Evolutionary conservation across 2,888 invertebrate species (phyloP).

Genomic region (Labia minor): DNA sequence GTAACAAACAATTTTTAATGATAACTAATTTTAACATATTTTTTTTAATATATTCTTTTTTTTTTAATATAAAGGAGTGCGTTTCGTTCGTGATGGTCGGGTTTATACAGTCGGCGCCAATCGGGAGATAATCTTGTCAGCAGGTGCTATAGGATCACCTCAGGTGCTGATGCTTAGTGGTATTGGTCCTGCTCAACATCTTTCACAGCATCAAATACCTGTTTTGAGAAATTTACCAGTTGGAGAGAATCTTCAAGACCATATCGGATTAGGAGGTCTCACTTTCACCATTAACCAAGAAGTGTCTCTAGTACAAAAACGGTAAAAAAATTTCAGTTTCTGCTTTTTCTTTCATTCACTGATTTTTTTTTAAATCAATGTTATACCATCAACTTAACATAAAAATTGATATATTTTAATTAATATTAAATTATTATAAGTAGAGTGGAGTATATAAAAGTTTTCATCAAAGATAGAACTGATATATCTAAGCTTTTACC

Average conservation of each 20-base stretch:
- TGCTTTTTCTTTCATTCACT: no score
- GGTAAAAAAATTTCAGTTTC: no score
- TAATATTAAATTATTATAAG: no score
- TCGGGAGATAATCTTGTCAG: slow-evolving; percentile 81
- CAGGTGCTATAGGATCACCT: slow-evolving; percentile 85
- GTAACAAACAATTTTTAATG: no score
- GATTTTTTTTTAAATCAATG: no score
- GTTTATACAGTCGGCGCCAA: slow-evolving; percentile 48
- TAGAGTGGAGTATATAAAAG: no score
- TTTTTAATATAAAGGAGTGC: slow-evolving; percentile 46
- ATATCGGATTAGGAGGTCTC: slow-evolving; percentile 74
- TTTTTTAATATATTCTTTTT: no score
- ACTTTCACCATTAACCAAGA: slow-evolving; percentile 70
- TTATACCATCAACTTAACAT: no score
- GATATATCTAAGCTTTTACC: no score
- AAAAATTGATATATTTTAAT: no score
- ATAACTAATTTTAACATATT: no score
- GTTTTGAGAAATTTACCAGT: slow-evolving; percentile 20
- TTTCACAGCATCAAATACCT: slow-evolving; percentile 18
- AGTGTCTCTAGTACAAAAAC: slow-evolving; percentile 66
- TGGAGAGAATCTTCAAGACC: slow-evolving; percentile 80
- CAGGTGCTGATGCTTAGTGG: slow-evolving; percentile 91
- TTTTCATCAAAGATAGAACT: no score
- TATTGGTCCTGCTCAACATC: slow-evolving; percentile 59
- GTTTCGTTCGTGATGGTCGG: slow-evolving; percentile 58